Evolutionary conservation across 2,113 vertebrate species (phyloP).

Genomic region (Spermophilus dauricus): DNA sequence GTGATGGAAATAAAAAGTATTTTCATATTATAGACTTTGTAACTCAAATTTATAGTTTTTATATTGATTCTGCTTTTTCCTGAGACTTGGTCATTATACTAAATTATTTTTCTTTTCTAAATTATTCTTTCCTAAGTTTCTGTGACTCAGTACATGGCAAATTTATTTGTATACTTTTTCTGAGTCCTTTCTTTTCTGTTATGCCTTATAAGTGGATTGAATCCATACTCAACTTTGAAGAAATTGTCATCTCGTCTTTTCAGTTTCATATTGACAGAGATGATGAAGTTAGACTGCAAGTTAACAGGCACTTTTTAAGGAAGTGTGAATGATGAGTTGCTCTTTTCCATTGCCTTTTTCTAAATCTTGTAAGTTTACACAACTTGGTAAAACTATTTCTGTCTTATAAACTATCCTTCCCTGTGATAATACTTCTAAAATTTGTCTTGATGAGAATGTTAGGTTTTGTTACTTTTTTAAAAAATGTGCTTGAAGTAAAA

Average conservation of each 20-base stretch:
- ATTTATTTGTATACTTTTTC: background rate
- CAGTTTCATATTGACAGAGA: slow-evolving; percentile 8
- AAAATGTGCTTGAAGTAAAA: slow-evolving; percentile 60
- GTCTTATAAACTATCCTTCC: slow-evolving; percentile 86
- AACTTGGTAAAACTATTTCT: slow-evolving; percentile 87
- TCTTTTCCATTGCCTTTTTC: slow-evolving; percentile 74
- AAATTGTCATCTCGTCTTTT: background rate
- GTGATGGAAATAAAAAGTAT: slow-evolving; percentile 21
- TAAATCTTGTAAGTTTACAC: slow-evolving; percentile 88
- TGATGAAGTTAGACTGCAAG: slow-evolving; percentile 72
- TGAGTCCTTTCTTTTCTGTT: background rate
- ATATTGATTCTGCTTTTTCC: slow-evolving; percentile 26
- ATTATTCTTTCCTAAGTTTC: background rate
- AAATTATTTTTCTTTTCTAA: slow-evolving; percentile 20
- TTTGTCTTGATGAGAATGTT: slow-evolving; percentile 83
- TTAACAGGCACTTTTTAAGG: slow-evolving; percentile 73
- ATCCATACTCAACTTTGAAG: background rate
- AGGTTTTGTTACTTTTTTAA: slow-evolving; percentile 77
- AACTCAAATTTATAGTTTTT: slow-evolving; percentile 40
- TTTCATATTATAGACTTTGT: background rate
- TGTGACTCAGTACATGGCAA: background rate
- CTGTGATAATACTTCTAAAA: slow-evolving; percentile 85
- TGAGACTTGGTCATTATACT: background rate
- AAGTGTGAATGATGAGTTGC: slow-evolving; percentile 84
- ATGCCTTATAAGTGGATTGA: background rate